These are phyloP conservation scores for Xanthostigma xanthostigma DNA, from an alignment of 2,888 invertebrate genomes.

Conservation along the genomic window DNA sequence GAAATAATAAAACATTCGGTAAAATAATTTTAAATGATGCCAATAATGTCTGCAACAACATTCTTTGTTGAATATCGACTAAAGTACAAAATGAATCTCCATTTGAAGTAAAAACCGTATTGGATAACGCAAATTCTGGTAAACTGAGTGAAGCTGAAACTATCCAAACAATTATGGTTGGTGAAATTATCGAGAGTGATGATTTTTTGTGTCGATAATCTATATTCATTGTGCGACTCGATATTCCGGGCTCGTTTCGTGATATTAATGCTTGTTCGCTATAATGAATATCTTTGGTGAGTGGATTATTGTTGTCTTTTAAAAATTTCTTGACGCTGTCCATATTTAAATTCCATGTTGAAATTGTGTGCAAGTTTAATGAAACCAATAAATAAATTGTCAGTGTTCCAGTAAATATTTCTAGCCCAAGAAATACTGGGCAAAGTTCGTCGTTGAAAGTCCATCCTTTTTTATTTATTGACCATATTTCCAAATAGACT, in stretches of 20 bases:
- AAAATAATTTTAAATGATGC: constrained; percentile 21
- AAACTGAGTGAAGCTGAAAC: constrained; percentile 40
- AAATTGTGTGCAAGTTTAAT: constrained; percentile 40
- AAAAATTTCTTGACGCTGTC: constrained; percentile 23
- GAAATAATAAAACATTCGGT: constrained; percentile 19
- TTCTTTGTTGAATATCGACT: constrained; percentile 33
- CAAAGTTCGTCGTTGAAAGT: constrained; percentile 33
- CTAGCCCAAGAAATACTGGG: constrained; percentile 36
- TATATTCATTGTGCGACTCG: constrained; percentile 35
- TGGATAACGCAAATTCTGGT: constrained; percentile 39
- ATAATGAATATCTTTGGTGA: constrained; percentile 19
- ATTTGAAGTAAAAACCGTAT: constrained; percentile 28
- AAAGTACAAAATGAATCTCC: constrained; percentile 33
- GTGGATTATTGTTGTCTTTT: constrained; percentile 22
- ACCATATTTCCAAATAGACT: constrained; percentile 36
- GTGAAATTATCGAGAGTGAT: constrained; percentile 34
- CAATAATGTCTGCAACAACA: constrained; percentile 21
- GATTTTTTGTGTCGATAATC: constrained; percentile 34
- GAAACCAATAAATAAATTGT: constrained; percentile 38
- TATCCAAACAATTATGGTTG: constrained; percentile 41
- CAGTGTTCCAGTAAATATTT: constrained; percentile 38
- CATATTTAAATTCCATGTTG: constrained; percentile 36
- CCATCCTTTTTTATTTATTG: constrained; percentile 35
- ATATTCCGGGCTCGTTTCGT: constrained; percentile 26
- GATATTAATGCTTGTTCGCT: constrained; percentile 22